Evolutionary conservation across 1,140 invertebrate species (phyloP).

Genomic region (Cheumatopsyche charites): DNA sequence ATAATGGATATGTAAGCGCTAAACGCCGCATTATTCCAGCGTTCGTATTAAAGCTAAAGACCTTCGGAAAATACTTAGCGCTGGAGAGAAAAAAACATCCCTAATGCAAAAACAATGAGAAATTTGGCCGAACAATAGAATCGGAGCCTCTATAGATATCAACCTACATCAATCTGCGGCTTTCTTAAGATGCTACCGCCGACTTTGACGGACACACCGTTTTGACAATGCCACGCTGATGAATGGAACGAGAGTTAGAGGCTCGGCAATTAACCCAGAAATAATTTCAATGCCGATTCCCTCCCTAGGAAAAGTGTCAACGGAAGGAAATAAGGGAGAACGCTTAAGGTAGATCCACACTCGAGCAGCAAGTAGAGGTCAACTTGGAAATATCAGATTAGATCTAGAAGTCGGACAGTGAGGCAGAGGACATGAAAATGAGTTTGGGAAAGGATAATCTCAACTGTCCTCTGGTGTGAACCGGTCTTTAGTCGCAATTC

Average conservation of each 20-base stretch:
- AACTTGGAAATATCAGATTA: too few species aligned
- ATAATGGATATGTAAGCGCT: too few species aligned
- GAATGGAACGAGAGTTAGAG: conserved; percentile 2
- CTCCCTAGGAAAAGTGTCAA: background rate
- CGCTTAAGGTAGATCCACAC: background rate
- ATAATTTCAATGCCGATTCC: conserved; percentile 23
- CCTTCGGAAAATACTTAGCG: too few species aligned
- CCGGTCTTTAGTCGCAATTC: too few species aligned
- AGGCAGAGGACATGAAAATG: too few species aligned
- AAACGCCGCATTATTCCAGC: too few species aligned
- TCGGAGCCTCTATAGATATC: conserved; percentile 3
- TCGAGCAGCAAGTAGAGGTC: background rate
- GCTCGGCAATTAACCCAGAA: conserved; percentile 23
- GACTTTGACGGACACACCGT: conserved; percentile 23
- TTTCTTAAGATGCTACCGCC: background rate
- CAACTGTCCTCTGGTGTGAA: too few species aligned
- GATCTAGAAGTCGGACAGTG: too few species aligned
- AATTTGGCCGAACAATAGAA: background rate
- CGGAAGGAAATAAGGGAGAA: background rate
- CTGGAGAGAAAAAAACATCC: background rate
- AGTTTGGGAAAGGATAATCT: too few species aligned
- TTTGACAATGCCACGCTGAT: conserved; percentile 20
- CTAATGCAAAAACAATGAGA: background rate
- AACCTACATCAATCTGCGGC: conserved; percentile 25
- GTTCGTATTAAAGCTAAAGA: too few species aligned